Conservation (phyloP, 1,140 invertebrate genomes). For the Lepidurus arcticus region DNA sequence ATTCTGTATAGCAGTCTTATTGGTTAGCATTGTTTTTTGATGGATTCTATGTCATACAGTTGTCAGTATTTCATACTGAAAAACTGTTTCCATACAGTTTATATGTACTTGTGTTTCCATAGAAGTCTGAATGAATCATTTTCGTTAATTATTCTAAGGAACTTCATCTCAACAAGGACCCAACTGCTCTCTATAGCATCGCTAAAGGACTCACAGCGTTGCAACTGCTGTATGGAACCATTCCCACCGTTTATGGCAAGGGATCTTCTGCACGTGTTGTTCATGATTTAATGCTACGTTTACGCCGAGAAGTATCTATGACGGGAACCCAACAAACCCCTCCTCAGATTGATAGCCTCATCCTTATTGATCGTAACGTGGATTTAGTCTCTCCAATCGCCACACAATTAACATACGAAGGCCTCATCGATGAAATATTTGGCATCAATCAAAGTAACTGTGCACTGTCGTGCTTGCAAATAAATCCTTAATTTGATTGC, state of each 20-base stretch:
- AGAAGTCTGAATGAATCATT: neutral
- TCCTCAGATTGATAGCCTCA: constrained; percentile 75
- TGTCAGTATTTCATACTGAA: too few relatives aligned
- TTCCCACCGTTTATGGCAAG: constrained; percentile 83
- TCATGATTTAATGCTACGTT: constrained; percentile 73
- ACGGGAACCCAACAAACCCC: constrained; percentile 43
- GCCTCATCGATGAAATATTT: constrained; percentile 88
- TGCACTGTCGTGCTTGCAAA: neutral
- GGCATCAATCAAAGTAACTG: constrained; percentile 61
- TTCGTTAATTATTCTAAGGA: constrained; percentile 54
- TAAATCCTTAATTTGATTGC: constrained; percentile 37
- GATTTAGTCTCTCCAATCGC: constrained; percentile 88
- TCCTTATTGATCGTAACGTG: constrained; percentile 79
- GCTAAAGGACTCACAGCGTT: constrained; percentile 78
- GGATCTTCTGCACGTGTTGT: constrained; percentile 81
- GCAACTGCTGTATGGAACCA: constrained; percentile 82
- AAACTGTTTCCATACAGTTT: too few relatives aligned
- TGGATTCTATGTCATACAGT: too few relatives aligned
- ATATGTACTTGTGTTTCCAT: too few relatives aligned
- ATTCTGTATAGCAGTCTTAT: too few relatives aligned
- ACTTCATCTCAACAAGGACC: constrained; percentile 78
- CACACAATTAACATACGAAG: constrained; percentile 95
- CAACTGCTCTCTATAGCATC: constrained; percentile 77
- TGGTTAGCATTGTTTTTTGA: too few relatives aligned
- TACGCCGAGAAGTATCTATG: constrained; percentile 60